A percentile compares a stretch with the other conserved stretches of the same genome.
These are phyloP conservation scores for Ochropleura leucogaster DNA, from an alignment of 2,888 invertebrate genomes.

Conservation along the genomic window DNA sequence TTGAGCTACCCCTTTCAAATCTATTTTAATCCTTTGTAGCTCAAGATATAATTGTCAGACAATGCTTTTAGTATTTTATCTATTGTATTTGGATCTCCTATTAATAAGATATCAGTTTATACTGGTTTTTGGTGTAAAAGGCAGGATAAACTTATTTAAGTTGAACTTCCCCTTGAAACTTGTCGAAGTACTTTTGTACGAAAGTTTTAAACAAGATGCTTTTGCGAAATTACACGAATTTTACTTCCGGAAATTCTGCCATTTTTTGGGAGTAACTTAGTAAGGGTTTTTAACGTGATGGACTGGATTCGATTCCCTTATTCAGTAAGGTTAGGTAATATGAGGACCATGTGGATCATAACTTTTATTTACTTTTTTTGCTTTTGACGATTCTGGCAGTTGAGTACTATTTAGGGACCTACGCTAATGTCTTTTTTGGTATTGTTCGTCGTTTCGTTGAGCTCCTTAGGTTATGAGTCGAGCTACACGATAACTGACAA, in stretches of 20 bases:
- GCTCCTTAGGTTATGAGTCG: too few species aligned
- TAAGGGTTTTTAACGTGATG: background rate
- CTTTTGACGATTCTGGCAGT: too few species aligned
- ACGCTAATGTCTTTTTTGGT: too few species aligned
- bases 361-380: too few species aligned
- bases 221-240: conserved; percentile 8
- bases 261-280: background rate
- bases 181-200: conserved; percentile 9
- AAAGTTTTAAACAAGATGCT: conserved; percentile 18
- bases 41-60: conserved; percentile 8
- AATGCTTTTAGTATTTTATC: background rate
- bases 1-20: conserved; percentile 19
- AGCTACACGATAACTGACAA: too few species aligned
- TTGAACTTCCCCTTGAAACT: conserved; percentile 16
- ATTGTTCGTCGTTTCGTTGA: too few species aligned
- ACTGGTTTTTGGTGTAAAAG: background rate
- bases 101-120: background rate
- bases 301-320: background rate
- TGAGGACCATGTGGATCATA: too few species aligned
- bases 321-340: too few species aligned
- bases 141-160: background rate
- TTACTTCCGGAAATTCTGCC: background rate
- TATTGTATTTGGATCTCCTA: conserved; percentile 17
- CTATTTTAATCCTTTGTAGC: background rate
- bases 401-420: too few species aligned